A percentile compares a stretch with the other conserved stretches of the same genome.
Evolutionary conservation across 2,888 invertebrate species (phyloP).

Genomic region (Pachliopta kotzebuea): DNA sequence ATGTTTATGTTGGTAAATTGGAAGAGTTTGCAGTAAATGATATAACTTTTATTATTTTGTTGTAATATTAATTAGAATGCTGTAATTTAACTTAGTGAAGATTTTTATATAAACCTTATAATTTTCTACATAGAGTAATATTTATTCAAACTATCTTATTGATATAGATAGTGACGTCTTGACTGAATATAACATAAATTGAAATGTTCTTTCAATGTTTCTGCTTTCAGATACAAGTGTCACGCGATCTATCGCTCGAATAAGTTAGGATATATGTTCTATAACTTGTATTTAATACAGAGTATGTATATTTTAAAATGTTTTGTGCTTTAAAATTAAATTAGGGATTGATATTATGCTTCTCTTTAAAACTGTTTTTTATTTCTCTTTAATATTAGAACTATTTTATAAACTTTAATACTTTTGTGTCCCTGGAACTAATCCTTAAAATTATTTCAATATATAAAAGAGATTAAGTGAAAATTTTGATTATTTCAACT

Average conservation of each 20-base stretch:
- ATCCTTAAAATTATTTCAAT: too few relatives aligned
- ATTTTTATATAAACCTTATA: background rate
- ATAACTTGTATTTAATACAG: background rate
- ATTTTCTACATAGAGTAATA: background rate
- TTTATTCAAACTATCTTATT: background rate
- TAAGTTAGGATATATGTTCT: background rate
- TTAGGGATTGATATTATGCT: background rate
- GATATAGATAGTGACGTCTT: background rate
- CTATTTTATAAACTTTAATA: too few relatives aligned
- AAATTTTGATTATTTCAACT: too few relatives aligned
- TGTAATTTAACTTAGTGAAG: background rate
- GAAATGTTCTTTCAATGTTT: conserved; percentile 10
- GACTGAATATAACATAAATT: conserved; percentile 13
- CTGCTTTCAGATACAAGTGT: background rate
- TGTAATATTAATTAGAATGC: too few relatives aligned
- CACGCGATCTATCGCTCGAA: background rate
- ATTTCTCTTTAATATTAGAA: too few relatives aligned
- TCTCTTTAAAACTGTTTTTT: too few relatives aligned
- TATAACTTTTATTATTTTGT: too few relatives aligned
- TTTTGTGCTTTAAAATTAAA: too few relatives aligned
- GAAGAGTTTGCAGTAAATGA: too few relatives aligned
- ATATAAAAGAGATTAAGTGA: too few relatives aligned
- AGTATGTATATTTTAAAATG: background rate
- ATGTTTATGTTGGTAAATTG: too few relatives aligned
- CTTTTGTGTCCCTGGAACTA: too few relatives aligned